phyloP scores from a whole-genome alignment of 2,888 invertebrate species.

The Cremastobaeus sp. region DNA sequence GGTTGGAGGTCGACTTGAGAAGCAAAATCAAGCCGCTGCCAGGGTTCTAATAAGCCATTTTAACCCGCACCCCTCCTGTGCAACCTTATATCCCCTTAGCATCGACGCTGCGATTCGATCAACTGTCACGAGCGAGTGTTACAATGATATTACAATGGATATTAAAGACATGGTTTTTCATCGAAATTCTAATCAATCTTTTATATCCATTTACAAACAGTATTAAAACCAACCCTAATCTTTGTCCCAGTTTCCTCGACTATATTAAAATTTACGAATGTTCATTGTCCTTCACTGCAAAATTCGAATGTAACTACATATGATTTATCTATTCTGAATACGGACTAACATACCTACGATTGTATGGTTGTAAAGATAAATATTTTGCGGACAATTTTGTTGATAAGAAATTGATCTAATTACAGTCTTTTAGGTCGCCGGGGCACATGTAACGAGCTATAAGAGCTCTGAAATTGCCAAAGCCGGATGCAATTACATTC shows the following conservation, averaged over 20 bases:
- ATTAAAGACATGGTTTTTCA: slow-evolving; percentile 20
- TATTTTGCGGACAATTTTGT: slow-evolving; percentile 11
- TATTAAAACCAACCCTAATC: too few species aligned
- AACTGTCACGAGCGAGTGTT: slow-evolving; percentile 69
- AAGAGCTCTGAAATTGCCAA: slow-evolving; percentile 40
- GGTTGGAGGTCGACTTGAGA: slow-evolving; percentile 72
- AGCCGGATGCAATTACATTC: slow-evolving; percentile 56
- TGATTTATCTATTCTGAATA: too few species aligned
- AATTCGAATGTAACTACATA: too few species aligned
- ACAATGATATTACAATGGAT: slow-evolving; percentile 44
- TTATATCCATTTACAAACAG: too few species aligned
- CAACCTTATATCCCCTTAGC: slow-evolving; percentile 70
- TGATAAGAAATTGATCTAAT: slow-evolving; percentile 10
- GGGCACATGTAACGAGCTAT: slow-evolving; percentile 28
- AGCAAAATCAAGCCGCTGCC: slow-evolving; percentile 67
- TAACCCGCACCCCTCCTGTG: slow-evolving; percentile 68
- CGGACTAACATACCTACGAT: too few species aligned
- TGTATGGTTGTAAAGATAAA: too few species aligned
- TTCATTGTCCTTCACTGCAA: too few species aligned
- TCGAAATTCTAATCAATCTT: too few species aligned
- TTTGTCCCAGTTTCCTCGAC: too few species aligned
- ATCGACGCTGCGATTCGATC: slow-evolving; percentile 71
- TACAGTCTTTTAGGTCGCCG: slow-evolving; percentile 12
- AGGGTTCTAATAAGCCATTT: slow-evolving; percentile 74
- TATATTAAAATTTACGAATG: too few species aligned